These are phyloP conservation scores for Mantis religiosa DNA, from an alignment of 2,888 invertebrate genomes.

Conservation along the genomic window DNA sequence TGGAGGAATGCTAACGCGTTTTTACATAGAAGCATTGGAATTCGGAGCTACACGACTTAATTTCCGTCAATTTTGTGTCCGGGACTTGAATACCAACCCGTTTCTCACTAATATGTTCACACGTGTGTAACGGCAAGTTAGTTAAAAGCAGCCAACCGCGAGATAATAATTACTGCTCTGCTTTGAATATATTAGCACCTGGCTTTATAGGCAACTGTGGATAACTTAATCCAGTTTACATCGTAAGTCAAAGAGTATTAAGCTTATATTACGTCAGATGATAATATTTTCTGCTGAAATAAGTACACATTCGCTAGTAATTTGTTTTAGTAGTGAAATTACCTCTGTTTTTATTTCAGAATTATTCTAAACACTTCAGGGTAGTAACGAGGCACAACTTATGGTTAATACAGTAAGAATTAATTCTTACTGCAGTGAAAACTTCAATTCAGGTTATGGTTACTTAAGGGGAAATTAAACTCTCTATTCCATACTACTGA, in stretches of 20 bases:
- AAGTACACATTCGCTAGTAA: too few relatives aligned
- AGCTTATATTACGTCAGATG: not conserved
- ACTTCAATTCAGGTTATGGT: too few relatives aligned
- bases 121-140: not conserved
- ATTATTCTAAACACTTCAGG: too few relatives aligned
- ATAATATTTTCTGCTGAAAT: too few relatives aligned
- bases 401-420: too few relatives aligned
- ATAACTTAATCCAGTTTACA: not conserved
- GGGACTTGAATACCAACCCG: not conserved
- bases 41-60: not conserved
- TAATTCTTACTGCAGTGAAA: too few relatives aligned
- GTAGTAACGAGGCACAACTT: too few relatives aligned
- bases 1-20: not conserved
- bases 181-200: not conserved
- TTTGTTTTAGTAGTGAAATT: too few relatives aligned
- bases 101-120: not conserved
- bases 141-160: not conserved
- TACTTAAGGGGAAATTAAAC: too few relatives aligned
- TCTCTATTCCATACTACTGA: too few relatives aligned
- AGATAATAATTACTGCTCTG: not conserved
- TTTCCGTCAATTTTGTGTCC: not conserved
- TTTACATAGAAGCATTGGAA: not conserved
- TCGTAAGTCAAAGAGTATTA: not conserved
- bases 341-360: too few relatives aligned
- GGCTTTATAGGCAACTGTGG: not conserved